Conservation (phyloP, 2,113 vertebrate species). For the Verasper variegatus region DNA sequence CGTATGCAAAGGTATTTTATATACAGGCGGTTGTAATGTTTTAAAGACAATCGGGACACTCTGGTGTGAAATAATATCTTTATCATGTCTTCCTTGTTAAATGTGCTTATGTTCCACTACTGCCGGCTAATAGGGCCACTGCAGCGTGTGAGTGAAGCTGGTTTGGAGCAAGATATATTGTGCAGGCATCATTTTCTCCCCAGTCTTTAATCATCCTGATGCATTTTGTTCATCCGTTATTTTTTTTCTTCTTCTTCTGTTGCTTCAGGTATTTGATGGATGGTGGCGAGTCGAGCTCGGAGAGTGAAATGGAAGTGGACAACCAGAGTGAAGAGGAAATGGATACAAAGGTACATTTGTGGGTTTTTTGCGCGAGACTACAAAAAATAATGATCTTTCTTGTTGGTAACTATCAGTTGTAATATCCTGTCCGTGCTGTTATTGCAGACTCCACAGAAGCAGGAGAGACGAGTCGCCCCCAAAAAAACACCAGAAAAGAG, state of each 20-base stretch:
- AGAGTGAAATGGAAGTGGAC: slow-evolving; percentile 75
- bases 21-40: no score
- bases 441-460: slow-evolving; percentile 61
- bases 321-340: slow-evolving; percentile 73
- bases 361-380: background rate
- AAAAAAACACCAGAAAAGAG: slow-evolving; percentile 53
- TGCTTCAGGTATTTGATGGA: slow-evolving; percentile 86
- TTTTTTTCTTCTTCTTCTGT: slow-evolving; percentile 1
- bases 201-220: slow-evolving; percentile 45
- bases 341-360: slow-evolving; percentile 64
- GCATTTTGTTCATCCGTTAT: slow-evolving; percentile 10
- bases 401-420: background rate
- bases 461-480: slow-evolving; percentile 53
- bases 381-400: background rate
- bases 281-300: slow-evolving; percentile 85
- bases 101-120: background rate
- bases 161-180: background rate
- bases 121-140: background rate
- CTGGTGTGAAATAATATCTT: background rate
- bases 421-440: slow-evolving; percentile 1
- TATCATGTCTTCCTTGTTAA: background rate
- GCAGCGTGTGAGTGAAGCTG: background rate
- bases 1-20: no score
- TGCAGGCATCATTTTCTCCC: background rate
- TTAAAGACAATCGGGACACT: background rate